These are phyloP conservation scores for Cyrtodaria siliqua DNA, from an alignment of 2,888 invertebrate genomes.

Conservation along the genomic window DNA sequence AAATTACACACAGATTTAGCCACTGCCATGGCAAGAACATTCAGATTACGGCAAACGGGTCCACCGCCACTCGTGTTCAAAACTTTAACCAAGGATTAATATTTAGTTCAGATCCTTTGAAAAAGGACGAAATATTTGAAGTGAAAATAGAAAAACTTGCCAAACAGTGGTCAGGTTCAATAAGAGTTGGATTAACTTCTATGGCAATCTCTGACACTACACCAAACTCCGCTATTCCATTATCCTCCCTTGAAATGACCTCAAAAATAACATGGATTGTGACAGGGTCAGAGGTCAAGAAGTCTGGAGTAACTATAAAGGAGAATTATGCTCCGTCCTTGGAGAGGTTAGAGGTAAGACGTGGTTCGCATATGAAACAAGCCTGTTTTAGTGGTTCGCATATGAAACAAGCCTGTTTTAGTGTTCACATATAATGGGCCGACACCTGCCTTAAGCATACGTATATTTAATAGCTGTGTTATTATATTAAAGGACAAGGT, in stretches of 20 bases:
- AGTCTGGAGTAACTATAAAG: constrained; percentile 90
- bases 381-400: too few species aligned
- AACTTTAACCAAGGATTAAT: constrained; percentile 89
- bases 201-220: constrained; percentile 89
- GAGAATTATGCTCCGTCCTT: constrained; percentile 91
- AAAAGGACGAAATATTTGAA: constrained; percentile 93
- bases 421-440: too few species aligned
- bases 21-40: constrained; percentile 90
- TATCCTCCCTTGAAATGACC: constrained; percentile 79
- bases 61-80: constrained; percentile 89
- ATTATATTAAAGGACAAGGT: too few species aligned
- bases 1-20: constrained; percentile 86
- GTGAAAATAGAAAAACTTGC: constrained; percentile 93
- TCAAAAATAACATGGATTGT: constrained; percentile 84
- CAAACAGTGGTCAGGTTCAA: constrained; percentile 96
- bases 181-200: constrained; percentile 95
- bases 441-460: too few species aligned
- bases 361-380: too few species aligned
- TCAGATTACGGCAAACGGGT: constrained; percentile 90
- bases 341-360: constrained; percentile 92
- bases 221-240: constrained; percentile 86
- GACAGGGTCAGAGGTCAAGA: constrained; percentile 90
- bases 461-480: too few species aligned
- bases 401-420: too few species aligned
- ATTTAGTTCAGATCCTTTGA: constrained; percentile 91